Evolutionary conservation across 2,888 invertebrate species (phyloP).

Genomic region (Sepioteuthis lessoniana): DNA sequence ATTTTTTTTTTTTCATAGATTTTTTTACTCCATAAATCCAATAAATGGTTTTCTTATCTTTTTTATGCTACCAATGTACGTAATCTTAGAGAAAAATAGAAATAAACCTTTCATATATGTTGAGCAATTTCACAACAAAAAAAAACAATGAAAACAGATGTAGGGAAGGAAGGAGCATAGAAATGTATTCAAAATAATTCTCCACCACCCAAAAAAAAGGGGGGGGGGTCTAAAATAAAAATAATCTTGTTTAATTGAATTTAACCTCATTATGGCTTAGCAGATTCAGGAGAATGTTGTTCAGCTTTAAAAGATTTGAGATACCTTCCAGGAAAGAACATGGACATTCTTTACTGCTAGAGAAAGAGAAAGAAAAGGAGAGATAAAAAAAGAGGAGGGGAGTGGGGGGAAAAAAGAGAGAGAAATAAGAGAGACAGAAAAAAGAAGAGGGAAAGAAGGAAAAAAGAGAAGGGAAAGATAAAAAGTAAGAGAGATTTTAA

Average conservation of each 20-base stretch:
- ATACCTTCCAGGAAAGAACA: background rate
- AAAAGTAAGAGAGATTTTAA: background rate
- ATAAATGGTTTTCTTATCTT: background rate
- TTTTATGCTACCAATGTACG: too few species aligned
- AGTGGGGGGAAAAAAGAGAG: too few species aligned
- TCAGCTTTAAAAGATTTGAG: background rate
- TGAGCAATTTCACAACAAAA: background rate
- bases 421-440: too few species aligned
- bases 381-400: background rate
- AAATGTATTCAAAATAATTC: background rate
- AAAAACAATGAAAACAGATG: background rate
- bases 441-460: background rate
- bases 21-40: background rate
- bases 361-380: background rate
- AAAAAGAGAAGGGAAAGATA: background rate
- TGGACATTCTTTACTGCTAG: background rate
- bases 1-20: background rate
- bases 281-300: background rate
- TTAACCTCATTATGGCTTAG: background rate
- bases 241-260: conserved; percentile 5
- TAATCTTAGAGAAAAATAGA: background rate
- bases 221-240: background rate
- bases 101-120: background rate
- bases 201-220: background rate
- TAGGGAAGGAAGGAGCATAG: background rate